Percentiles rank a stretch among this genome's conserved stretches.
These are phyloP conservation scores for Masnerella sp. DNA, from an alignment of 2,888 invertebrate species.

Conservation along the genomic window DNA sequence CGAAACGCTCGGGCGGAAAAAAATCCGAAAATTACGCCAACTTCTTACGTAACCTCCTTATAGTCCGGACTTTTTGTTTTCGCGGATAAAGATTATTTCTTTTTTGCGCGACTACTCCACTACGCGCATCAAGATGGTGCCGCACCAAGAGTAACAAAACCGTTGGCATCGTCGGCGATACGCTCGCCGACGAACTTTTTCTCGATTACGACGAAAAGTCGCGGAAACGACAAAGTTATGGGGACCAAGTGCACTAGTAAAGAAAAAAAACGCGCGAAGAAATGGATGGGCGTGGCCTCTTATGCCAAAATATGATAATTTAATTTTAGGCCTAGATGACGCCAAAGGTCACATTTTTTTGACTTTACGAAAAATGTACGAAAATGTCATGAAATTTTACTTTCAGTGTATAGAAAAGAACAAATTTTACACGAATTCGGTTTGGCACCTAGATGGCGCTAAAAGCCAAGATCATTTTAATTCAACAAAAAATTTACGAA, in stretches of 20 bases:
- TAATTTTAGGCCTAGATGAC: too few relatives aligned
- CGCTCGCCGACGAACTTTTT: slow-evolving; percentile 51
- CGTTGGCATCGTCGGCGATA: slow-evolving; percentile 43
- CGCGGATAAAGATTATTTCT: slow-evolving; percentile 37
- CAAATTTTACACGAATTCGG: too few relatives aligned
- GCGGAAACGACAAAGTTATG: slow-evolving; percentile 39
- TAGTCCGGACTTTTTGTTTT: slow-evolving; percentile 39
- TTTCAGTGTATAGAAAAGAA: too few relatives aligned
- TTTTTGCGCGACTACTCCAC: slow-evolving; percentile 29
- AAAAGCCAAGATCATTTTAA: too few relatives aligned
- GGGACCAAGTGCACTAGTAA: slow-evolving; percentile 6
- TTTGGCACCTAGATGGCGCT: too few relatives aligned
- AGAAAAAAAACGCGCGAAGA: slow-evolving; percentile 5
- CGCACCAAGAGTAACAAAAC: slow-evolving; percentile 44
- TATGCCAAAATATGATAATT: slow-evolving; percentile 64
- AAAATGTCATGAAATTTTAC: too few relatives aligned
- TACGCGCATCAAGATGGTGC: slow-evolving; percentile 38
- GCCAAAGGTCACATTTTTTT: too few relatives aligned
- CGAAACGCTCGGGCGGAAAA: neutral
- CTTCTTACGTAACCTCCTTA: slow-evolving; percentile 39
- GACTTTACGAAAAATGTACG: too few relatives aligned
- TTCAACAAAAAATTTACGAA: too few relatives aligned
- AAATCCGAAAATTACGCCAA: slow-evolving; percentile 32
- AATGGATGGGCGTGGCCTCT: slow-evolving; percentile 44
- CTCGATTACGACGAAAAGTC: slow-evolving; percentile 48